Percentiles rank a stretch among this genome's conserved stretches.
Evolutionary conservation across 2,113 vertebrate species (phyloP).

Genomic region (Perca schrenkii): DNA sequence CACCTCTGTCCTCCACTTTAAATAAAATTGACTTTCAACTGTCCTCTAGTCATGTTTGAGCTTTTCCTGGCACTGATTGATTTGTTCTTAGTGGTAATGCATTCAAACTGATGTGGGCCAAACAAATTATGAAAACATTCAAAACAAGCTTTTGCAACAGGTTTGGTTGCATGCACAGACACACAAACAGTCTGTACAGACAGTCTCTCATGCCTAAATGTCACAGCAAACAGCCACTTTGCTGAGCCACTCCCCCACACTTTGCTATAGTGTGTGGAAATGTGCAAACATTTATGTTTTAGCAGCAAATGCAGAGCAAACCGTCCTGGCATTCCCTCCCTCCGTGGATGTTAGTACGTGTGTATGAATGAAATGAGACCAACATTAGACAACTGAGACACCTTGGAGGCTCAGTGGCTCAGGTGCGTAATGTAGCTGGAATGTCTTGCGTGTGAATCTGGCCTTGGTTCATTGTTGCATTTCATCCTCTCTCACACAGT

Average conservation of each 20-base stretch:
- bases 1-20: not conserved
- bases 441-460: slow-evolving; percentile 17
- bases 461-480: slow-evolving; percentile 20
- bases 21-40: slow-evolving; percentile 72
- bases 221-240: slow-evolving; percentile 18
- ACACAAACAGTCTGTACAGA: not conserved
- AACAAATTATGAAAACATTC: slow-evolving; percentile 49
- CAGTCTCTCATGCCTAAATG: slow-evolving; percentile 37
- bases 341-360: not conserved
- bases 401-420: slow-evolving; percentile 25
- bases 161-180: slow-evolving; percentile 27
- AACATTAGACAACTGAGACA: slow-evolving; percentile 9
- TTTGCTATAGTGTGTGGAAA: slow-evolving; percentile 18
- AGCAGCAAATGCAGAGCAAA: slow-evolving; percentile 19
- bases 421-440: slow-evolving; percentile 29
- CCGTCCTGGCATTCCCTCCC: slow-evolving; percentile 1
- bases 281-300: slow-evolving; percentile 47
- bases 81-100: slow-evolving; percentile 36
- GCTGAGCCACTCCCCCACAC: slow-evolving; percentile 12
- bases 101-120: slow-evolving; percentile 26
- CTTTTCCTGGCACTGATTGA: slow-evolving; percentile 38
- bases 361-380: slow-evolving; percentile 18
- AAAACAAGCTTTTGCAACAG: slow-evolving; percentile 45
- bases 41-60: slow-evolving; percentile 37
- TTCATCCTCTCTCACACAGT: not conserved